Evolutionary conservation across 2,888 invertebrate species (phyloP).

Genomic region (Trichopria drosophilae): DNA sequence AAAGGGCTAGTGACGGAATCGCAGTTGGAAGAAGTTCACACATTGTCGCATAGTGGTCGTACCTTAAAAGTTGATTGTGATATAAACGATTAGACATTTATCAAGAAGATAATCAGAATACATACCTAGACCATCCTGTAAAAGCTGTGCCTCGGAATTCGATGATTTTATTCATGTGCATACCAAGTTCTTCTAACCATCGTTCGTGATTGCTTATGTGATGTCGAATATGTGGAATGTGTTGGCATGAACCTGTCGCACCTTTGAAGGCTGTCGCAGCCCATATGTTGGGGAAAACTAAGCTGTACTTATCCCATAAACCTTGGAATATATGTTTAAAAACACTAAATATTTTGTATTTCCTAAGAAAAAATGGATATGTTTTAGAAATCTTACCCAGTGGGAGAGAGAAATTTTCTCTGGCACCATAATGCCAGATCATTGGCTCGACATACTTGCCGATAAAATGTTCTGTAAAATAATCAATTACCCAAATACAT

Average conservation of each 20-base stretch:
- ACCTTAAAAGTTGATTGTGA: constrained; percentile 57
- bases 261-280: constrained; percentile 84
- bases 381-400: constrained; percentile 47
- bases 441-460: constrained; percentile 69
- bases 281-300: constrained; percentile 74
- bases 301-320: constrained; percentile 70
- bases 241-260: constrained; percentile 76
- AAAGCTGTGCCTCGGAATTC: constrained; percentile 69
- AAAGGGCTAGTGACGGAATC: constrained; percentile 67
- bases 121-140: constrained; percentile 75
- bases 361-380: not conserved
- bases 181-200: constrained; percentile 67
- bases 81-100: not conserved
- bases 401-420: constrained; percentile 61
- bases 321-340: constrained; percentile 33
- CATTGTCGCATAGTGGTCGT: constrained; percentile 73
- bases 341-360: not conserved
- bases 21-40: constrained; percentile 70
- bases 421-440: constrained; percentile 69
- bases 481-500: constrained; percentile 3
- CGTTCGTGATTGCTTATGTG: constrained; percentile 78
- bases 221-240: constrained; percentile 68
- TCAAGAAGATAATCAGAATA: constrained; percentile 5
- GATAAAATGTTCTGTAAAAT: constrained; percentile 63
- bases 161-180: constrained; percentile 60